Evolutionary conservation across 2,888 invertebrate species (phyloP).

Genomic region (Subacronicta megacephala): DNA sequence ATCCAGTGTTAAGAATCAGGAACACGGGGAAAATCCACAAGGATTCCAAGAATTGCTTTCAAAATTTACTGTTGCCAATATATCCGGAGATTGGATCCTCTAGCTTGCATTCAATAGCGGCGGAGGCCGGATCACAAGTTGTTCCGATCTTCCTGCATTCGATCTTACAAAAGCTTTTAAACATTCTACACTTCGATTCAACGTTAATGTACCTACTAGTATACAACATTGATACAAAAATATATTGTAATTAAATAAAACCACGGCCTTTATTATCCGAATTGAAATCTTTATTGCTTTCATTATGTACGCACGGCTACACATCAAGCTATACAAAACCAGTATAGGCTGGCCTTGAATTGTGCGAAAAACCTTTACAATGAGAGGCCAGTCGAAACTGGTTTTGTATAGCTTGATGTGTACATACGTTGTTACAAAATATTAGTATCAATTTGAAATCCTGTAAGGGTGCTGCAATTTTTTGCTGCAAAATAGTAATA

Average conservation of each 20-base stretch:
- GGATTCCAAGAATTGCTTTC: slow-evolving; percentile 51
- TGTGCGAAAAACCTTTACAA: too few species aligned
- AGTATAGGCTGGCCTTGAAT: too few species aligned
- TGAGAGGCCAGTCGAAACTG: too few species aligned
- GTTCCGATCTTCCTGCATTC: slow-evolving; percentile 54
- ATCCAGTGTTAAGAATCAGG: slow-evolving; percentile 41
- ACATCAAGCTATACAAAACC: too few species aligned
- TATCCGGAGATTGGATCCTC: slow-evolving; percentile 49
- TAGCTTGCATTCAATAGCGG: slow-evolving; percentile 53
- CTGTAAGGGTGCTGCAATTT: too few species aligned
- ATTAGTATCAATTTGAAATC: too few species aligned
- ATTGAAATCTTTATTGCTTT: too few species aligned
- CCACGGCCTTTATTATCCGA: too few species aligned
- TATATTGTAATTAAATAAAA: slow-evolving; percentile 29
- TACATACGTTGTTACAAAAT: too few species aligned
- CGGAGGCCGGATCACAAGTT: slow-evolving; percentile 60
- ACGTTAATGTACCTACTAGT: slow-evolving; percentile 16
- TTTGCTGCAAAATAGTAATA: too few species aligned
- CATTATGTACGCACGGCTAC: too few species aligned
- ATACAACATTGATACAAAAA: slow-evolving; percentile 15
- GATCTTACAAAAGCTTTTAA: slow-evolving; percentile 70
- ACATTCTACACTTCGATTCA: slow-evolving; percentile 63
- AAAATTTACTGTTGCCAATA: slow-evolving; percentile 52
- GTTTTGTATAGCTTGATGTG: too few species aligned
- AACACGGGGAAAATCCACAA: slow-evolving; percentile 45